phyloP scores from a whole-genome alignment of 1,140 invertebrate genomes.

The Drosophila equinoxialis region DNA sequence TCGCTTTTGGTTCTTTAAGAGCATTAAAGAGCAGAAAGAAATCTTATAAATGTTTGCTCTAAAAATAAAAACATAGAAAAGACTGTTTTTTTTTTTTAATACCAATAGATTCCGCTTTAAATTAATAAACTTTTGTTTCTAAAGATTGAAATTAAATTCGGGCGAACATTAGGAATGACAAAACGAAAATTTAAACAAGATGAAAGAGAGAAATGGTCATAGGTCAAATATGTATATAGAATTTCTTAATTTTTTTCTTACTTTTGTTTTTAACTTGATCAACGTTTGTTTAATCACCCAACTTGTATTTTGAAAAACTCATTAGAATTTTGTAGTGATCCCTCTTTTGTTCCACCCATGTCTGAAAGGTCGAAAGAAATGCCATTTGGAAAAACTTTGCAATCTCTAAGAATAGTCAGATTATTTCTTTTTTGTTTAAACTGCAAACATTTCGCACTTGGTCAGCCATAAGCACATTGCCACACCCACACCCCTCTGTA shows the following conservation, averaged over 20 bases:
- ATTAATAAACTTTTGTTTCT: too few relatives aligned
- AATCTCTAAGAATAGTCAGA: too few relatives aligned
- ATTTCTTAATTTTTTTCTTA: too few relatives aligned
- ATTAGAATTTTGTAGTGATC: background rate
- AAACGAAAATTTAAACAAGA: too few relatives aligned
- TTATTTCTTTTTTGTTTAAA: conserved; percentile 5
- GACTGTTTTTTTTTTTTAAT: background rate
- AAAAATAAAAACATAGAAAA: background rate
- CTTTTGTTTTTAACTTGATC: too few relatives aligned
- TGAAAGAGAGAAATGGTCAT: too few relatives aligned
- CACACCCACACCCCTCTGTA: conserved; percentile 1
- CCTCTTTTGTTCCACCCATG: background rate
- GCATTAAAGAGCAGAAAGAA: background rate
- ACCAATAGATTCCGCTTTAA: background rate
- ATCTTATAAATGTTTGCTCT: conserved; percentile 6
- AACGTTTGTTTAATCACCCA: too few relatives aligned
- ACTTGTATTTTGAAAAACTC: too few relatives aligned
- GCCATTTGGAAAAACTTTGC: background rate
- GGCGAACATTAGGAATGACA: too few relatives aligned
- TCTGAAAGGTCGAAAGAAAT: background rate
- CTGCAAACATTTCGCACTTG: conserved; percentile 11
- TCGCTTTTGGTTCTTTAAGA: background rate
- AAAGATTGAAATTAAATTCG: too few relatives aligned
- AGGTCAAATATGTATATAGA: too few relatives aligned
- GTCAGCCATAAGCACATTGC: conserved; percentile 4